Evolutionary conservation across 2,888 invertebrate species (phyloP), one percentile per base, ranked within the genome.

Genomic region (Agonum fuliginosum): DNA sequence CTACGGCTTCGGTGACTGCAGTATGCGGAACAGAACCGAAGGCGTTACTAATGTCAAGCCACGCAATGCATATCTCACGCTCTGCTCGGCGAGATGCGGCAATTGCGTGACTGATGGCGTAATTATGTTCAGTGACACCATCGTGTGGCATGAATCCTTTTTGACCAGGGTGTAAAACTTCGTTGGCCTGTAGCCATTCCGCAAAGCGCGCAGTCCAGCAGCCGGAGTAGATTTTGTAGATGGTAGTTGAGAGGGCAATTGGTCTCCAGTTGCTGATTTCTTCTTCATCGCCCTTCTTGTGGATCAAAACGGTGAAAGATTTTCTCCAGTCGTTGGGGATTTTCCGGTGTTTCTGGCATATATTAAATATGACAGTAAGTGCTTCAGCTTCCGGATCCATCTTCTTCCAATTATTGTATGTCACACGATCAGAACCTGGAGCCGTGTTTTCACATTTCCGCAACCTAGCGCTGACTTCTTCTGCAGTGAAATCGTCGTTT

Each of bases 381-480:
- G 12, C 14, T 19, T 10, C 4, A 19, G n/a, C 43, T 3, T 69
- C 69, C 14, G 41, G 41, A 8, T 69, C 69, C 19, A 69, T 10
- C 8, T n/a, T 6, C 14, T 43, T 17, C 69, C 69, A 69, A 43
- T 69, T 4, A 22, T 20, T 69, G 24, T 69, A 69, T n/a, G 41
- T n/a, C 6, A 69, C 19, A n/a, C 22, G 22, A 8, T 69, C 69
- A 8, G 20, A 43, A 3, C 69, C 69, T 12, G 46, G 69, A 5
- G 43, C 69, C 6, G 69, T 69, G 43, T 69, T 69, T 19, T 20
- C 69, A 20, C 69, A 43, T 10, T 17, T 41, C 6, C 46, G 19
- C 2, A 69, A 22, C n/a, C 24, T 20, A 12, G n/a, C 43, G 8
- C 12, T 4, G 10, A 69, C 43, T 8, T 69, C 69, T 8, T 12